These are phyloP conservation scores for Ophiothrix spiculata DNA, from an alignment of 35 echinoderm and acorn worm species.

Conservation along the genomic window DNA sequence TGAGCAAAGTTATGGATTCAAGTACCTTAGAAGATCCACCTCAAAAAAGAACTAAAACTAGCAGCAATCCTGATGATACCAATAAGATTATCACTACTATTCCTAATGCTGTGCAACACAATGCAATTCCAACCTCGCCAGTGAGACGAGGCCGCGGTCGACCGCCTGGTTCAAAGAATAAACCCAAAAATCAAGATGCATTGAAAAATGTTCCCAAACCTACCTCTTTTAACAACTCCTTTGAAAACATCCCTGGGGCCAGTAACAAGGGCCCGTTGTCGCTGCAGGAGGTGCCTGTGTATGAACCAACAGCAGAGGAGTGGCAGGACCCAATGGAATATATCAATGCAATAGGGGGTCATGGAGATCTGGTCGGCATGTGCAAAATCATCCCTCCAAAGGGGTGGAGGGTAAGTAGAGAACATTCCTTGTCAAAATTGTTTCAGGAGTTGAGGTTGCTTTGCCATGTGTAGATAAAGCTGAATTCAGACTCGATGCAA, in stretches of 20 bases:
- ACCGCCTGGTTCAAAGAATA: slow-evolving; percentile 40
- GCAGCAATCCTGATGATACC: neutral
- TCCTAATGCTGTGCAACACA: neutral
- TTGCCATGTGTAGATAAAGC: too few species aligned
- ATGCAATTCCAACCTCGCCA: neutral
- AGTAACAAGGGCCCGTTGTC: neutral
- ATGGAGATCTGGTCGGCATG: slow-evolving; percentile 60
- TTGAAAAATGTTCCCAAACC: slow-evolving; percentile 5
- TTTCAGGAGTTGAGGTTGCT: neutral
- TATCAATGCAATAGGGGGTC: slow-evolving; percentile 48
- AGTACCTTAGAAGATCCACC: neutral
- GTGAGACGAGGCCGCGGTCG: slow-evolving; percentile 20
- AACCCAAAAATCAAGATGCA: neutral
- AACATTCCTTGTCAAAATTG: neutral
- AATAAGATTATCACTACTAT: too few species aligned
- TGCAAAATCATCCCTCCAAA: slow-evolving; percentile 91
- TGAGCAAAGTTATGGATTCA: neutral
- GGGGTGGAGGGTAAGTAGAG: slow-evolving; percentile 73
- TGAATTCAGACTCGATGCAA: too few species aligned
- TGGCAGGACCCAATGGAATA: slow-evolving; percentile 82
- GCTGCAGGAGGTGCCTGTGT: slow-evolving; percentile 77
- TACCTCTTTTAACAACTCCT: slow-evolving; percentile 3
- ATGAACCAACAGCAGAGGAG: slow-evolving; percentile 60
- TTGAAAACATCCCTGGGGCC: neutral
- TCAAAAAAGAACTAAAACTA: neutral